Percentiles rank a stretch among this genome's conserved stretches.
phyloP scores from a whole-genome alignment of 1,140 invertebrate genomes.

The Tetragonula clypearis region DNA sequence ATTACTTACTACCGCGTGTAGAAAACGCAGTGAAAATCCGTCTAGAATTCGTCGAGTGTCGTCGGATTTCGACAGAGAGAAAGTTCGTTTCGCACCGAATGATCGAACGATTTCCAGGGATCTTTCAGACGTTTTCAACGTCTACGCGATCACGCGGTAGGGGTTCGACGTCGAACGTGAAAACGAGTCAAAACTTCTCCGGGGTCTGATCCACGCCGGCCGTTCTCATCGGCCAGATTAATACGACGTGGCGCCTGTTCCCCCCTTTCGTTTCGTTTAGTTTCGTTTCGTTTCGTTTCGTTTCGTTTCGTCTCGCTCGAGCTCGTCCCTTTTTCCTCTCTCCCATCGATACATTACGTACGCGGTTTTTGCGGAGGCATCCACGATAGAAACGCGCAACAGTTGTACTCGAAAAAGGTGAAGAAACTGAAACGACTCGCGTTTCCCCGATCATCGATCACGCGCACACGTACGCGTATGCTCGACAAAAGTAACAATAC shows the following conservation, averaged over 20 bases:
- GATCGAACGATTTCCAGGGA: too few species aligned
- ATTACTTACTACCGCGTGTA: too few species aligned
- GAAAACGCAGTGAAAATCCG: too few species aligned
- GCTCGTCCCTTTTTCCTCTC: too few species aligned
- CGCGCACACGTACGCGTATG: conserved; percentile 2
- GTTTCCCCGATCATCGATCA: conserved; percentile 43
- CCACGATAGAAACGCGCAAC: conserved; percentile 29
- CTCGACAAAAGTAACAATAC: not conserved
- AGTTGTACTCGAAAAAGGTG: conserved; percentile 44
- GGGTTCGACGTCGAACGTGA: not conserved
- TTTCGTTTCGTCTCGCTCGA: too few species aligned
- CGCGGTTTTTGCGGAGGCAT: too few species aligned
- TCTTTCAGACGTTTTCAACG: too few species aligned
- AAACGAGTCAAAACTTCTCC: conserved; percentile 10
- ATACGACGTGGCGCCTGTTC: conserved; percentile 42
- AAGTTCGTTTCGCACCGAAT: too few species aligned
- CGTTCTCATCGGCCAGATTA: conserved; percentile 38
- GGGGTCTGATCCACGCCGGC: not conserved
- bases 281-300: not conserved
- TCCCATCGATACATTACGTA: too few species aligned
- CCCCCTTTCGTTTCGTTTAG: not conserved
- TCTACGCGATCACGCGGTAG: too few species aligned
- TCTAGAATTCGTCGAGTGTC: too few species aligned
- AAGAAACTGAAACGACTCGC: conserved; percentile 29
- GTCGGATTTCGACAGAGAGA: too few species aligned